Conservation (phyloP, 2,888 invertebrate species). For the Drosophila subsilvestris region DNA sequence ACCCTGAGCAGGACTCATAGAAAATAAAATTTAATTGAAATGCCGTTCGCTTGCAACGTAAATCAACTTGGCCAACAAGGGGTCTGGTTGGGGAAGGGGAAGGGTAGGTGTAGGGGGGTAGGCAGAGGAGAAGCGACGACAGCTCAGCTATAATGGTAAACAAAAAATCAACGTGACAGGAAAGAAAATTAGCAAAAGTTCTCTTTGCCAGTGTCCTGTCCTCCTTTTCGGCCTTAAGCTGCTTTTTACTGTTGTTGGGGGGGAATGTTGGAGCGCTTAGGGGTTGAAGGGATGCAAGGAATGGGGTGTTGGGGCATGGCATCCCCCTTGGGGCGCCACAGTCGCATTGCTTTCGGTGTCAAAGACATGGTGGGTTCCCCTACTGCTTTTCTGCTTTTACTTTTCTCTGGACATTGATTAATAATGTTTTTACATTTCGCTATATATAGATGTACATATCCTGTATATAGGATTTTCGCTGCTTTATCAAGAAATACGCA, state of each 20-base stretch:
- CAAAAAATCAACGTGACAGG: constrained; percentile 80
- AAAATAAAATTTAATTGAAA: constrained; percentile 83
- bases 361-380: constrained; percentile 55
- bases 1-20: constrained; percentile 58
- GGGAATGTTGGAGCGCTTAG: constrained; percentile 15
- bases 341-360: constrained; percentile 58
- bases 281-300: constrained; percentile 13
- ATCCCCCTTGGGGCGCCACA: constrained; percentile 20
- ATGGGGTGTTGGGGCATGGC: constrained; percentile 53
- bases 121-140: constrained; percentile 59
- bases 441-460: constrained; percentile 30
- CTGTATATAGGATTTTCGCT: constrained; percentile 23
- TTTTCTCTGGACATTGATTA: constrained; percentile 77
- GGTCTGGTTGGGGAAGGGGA: neutral
- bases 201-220: constrained; percentile 42
- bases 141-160: constrained; percentile 77
- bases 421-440: constrained; percentile 70
- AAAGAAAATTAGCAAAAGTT: constrained; percentile 80
- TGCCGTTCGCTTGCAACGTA: constrained; percentile 73
- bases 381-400: constrained; percentile 11
- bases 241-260: constrained; percentile 55
- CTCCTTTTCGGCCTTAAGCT: constrained; percentile 58
- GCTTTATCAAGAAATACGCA: constrained; percentile 60
- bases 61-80: constrained; percentile 66
- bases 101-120: neutral